phyloP scores from a whole-genome alignment of 2,797 vertebrate species.

The Eremophila alpestris region DNA sequence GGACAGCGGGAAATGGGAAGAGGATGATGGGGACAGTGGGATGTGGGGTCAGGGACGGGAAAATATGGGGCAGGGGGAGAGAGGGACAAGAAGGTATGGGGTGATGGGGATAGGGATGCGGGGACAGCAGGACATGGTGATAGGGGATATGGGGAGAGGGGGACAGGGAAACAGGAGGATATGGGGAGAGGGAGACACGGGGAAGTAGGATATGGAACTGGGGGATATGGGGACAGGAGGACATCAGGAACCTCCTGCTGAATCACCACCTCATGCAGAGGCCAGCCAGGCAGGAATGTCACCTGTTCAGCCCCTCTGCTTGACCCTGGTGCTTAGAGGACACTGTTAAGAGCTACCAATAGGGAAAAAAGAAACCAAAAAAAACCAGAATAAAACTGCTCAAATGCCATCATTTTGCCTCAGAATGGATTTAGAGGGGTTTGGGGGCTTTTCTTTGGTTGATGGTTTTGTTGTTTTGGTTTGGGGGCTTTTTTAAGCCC shows the following conservation, averaged over 20 bases:
- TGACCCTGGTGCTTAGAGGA: too few species aligned
- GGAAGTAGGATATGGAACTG: too few species aligned
- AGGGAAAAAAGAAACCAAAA: background rate
- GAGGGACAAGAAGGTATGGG: background rate
- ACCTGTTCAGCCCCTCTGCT: background rate
- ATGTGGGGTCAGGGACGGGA: background rate
- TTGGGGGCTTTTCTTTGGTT: background rate
- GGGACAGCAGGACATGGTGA: background rate
- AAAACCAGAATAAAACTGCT: background rate
- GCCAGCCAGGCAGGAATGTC: background rate
- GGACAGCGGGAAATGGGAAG: background rate
- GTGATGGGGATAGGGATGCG: background rate
- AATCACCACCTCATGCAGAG: rapidly evolving
- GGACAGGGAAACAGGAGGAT: too few species aligned
- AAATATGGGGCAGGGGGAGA: too few species aligned
- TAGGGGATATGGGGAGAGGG: too few species aligned
- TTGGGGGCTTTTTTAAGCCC: background rate
- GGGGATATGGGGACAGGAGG: too few species aligned
- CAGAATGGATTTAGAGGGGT: background rate
- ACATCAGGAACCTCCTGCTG: background rate
- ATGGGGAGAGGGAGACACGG: too few species aligned
- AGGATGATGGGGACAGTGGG: too few species aligned
- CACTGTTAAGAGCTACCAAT: rapidly evolving
- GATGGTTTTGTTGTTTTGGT: background rate
- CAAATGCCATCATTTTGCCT: background rate